A percentile compares a stretch with the other conserved stretches of the same genome.
Evolutionary conservation across 2,797 vertebrate genomes (phyloP).

Genomic region (Trichosurus vulpecula): DNA sequence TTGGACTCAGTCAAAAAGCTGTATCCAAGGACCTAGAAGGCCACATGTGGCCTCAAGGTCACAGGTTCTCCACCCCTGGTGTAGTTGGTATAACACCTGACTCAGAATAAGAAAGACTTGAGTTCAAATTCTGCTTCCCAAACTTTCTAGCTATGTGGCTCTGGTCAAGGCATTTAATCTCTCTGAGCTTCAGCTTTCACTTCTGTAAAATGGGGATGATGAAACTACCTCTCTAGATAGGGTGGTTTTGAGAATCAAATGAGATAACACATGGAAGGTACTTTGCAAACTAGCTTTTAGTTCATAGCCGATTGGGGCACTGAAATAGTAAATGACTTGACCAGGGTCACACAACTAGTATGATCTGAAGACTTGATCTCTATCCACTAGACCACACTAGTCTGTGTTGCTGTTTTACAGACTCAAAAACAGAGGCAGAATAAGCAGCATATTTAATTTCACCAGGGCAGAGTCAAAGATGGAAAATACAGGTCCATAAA

Average conservation of each 20-base stretch:
- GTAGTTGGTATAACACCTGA: not conserved
- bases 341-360: not conserved
- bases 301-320: not conserved
- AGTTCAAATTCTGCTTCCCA: not conserved
- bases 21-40: too few relatives aligned
- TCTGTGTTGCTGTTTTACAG: not conserved
- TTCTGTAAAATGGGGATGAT: not conserved
- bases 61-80: not conserved
- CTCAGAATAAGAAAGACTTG: not conserved
- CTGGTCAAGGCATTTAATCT: not conserved
- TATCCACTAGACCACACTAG: not conserved
- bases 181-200: not conserved
- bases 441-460: not conserved
- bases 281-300: not conserved
- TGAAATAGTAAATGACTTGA: not conserved
- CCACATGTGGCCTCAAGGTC: too few relatives aligned
- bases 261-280: not conserved
- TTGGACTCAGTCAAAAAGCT: too few relatives aligned
- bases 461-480: not conserved
- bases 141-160: not conserved
- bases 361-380: not conserved
- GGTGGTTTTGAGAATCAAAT: not conserved
- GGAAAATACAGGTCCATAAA: not conserved
- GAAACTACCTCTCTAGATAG: not conserved
- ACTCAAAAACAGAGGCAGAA: not conserved